phyloP scores from a whole-genome alignment of 2,113 vertebrate species.

The Anas platyrhynchos region DNA sequence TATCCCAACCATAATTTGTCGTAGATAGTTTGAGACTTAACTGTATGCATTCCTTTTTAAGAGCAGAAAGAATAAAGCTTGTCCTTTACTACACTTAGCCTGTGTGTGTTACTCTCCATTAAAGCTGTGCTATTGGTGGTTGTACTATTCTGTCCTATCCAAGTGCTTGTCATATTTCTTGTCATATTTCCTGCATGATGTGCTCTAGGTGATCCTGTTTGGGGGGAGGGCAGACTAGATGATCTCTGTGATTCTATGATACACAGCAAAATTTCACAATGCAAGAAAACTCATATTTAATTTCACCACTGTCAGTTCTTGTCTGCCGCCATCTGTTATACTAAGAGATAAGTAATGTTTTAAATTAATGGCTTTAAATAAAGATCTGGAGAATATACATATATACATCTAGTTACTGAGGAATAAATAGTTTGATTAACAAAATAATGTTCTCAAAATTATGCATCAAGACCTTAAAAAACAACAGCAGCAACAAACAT shows the following conservation, averaged over 20 bases:
- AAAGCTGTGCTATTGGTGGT: not conserved
- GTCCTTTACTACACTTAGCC: not conserved
- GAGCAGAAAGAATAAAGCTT: not conserved
- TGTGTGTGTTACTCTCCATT: not conserved
- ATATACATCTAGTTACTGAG: not conserved
- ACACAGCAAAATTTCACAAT: not conserved
- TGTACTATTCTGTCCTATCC: not conserved
- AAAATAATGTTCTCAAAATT: not conserved
- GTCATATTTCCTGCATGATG: too few relatives aligned
- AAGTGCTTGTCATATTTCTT: too few relatives aligned
- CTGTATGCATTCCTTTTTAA: not conserved
- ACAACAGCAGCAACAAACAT: not conserved
- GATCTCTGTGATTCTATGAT: too few relatives aligned
- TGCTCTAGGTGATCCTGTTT: too few relatives aligned
- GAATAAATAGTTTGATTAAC: not conserved
- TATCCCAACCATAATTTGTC: not conserved
- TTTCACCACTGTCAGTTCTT: not conserved
- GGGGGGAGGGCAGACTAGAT: too few relatives aligned
- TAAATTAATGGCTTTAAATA: not conserved
- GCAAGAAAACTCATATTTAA: not conserved
- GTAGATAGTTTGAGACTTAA: not conserved
- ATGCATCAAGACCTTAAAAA: not conserved
- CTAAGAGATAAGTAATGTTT: not conserved
- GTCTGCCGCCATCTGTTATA: not conserved
- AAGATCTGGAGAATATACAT: not conserved